Conservation (phyloP, 2,888 invertebrate species). For the Pachycephus smyrnensis region DNA sequence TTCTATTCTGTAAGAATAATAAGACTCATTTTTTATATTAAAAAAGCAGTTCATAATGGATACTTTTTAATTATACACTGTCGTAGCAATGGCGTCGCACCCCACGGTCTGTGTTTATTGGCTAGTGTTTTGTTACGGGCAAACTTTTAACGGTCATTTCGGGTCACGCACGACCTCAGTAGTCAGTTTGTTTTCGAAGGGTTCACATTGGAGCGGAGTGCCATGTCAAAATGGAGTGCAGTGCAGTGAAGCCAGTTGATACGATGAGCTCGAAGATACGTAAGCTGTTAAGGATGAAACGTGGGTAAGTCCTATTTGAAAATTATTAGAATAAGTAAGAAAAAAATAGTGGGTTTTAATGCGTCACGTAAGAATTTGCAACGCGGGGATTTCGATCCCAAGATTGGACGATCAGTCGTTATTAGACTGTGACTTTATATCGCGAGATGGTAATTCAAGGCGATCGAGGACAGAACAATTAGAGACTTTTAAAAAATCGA, state of each 20-base stretch:
- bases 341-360: background rate
- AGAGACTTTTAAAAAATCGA: background rate
- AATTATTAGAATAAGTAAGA: background rate
- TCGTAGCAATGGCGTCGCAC: background rate
- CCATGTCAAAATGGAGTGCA: background rate
- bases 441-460: background rate
- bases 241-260: background rate
- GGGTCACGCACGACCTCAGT: background rate
- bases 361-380: background rate
- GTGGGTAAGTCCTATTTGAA: background rate
- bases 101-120: background rate
- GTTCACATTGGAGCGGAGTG: background rate
- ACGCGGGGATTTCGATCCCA: background rate
- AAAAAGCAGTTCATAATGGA: background rate
- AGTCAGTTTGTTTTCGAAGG: conserved; percentile 4
- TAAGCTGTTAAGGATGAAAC: background rate
- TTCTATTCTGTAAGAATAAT: background rate
- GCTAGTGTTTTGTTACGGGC: background rate
- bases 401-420: background rate
- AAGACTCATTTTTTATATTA: background rate
- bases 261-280: background rate
- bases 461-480: background rate
- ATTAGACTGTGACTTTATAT: background rate
- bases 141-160: conserved; percentile 1
- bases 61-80: background rate